Conservation (phyloP, 2,888 invertebrate genomes). For the Limenitis camilla region DNA sequence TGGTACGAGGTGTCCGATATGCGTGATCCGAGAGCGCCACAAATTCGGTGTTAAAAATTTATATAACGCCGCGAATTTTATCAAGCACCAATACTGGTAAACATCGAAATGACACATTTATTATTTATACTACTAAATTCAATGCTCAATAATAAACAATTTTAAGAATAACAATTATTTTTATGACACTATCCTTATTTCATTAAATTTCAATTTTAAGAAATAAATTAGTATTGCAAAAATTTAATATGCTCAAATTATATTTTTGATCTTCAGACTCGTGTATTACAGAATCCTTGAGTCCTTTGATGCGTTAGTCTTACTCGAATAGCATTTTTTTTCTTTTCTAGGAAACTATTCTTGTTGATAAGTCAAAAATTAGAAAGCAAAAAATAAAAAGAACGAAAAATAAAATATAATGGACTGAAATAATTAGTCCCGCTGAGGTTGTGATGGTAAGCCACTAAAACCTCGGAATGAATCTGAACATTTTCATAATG, state of each 20-base stretch:
- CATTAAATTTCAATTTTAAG: background rate
- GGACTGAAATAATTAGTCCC: background rate
- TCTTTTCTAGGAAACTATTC: no score
- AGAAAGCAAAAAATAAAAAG: no score
- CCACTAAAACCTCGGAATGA: background rate
- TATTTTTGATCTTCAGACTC: no score
- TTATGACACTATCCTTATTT: background rate
- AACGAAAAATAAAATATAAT: no score
- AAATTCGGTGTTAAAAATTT: slow-evolving; percentile 60
- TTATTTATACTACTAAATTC: background rate
- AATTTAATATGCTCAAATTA: no score
- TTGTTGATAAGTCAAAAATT: no score
- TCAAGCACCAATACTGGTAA: slow-evolving; percentile 24
- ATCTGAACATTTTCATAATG: background rate
- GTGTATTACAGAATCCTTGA: no score
- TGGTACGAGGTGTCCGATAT: slow-evolving; percentile 53
- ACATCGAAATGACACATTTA: slow-evolving; percentile 1
- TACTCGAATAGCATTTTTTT: no score
- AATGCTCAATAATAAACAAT: background rate
- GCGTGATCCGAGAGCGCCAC: slow-evolving; percentile 52
- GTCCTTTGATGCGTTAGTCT: no score
- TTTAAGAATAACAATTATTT: background rate
- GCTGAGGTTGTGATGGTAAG: background rate
- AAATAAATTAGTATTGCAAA: no score
- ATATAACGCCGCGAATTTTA: slow-evolving; percentile 53